These are phyloP conservation scores for Saimiri boliviensis DNA, from an alignment of 2,113 vertebrate genomes.

Conservation along the genomic window DNA sequence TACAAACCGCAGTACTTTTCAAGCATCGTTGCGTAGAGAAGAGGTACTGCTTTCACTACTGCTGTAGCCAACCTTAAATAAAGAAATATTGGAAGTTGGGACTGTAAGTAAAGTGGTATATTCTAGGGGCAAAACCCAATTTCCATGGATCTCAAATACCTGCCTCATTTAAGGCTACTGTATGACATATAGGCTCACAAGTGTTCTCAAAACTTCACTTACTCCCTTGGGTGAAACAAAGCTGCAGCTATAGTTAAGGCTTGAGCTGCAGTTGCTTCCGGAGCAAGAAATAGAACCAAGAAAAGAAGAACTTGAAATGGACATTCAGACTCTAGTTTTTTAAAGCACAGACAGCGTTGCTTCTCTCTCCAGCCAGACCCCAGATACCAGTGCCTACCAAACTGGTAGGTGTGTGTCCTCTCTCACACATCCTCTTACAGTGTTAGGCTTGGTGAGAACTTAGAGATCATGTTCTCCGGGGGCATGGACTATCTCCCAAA, in stretches of 20 bases:
- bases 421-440: background rate
- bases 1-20: background rate
- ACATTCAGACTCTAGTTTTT: background rate
- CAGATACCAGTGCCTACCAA: background rate
- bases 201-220: background rate
- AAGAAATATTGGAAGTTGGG: background rate
- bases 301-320: slow-evolving; percentile 15
- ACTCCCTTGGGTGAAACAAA: background rate
- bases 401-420: background rate
- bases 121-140: background rate
- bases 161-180: background rate
- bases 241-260: background rate
- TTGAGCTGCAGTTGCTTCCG: background rate
- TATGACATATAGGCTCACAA: background rate
- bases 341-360: background rate
- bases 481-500: background rate
- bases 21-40: background rate
- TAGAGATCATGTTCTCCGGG: background rate
- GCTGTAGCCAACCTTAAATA: background rate
- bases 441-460: background rate
- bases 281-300: background rate
- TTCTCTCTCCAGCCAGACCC: background rate
- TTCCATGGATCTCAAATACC: background rate
- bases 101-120: background rate
- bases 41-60: background rate